Conservation (phyloP, 2,888 invertebrate species). For the Meta bourneti region DNA sequence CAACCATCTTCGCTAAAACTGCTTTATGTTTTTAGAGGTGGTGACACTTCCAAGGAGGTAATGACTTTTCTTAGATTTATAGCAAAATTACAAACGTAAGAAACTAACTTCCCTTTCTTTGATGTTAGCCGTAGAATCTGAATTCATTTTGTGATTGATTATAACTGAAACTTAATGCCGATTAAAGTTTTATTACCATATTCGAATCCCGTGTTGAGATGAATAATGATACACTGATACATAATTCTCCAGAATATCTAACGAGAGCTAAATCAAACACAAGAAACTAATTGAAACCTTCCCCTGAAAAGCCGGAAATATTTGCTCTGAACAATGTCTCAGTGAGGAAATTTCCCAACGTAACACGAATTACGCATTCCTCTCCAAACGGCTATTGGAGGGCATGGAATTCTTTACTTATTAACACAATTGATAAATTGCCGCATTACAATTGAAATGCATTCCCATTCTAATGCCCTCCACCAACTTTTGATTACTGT, state of each 20-base stretch:
- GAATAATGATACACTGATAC: neutral
- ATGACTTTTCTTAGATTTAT: no score
- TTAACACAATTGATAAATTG: slow-evolving; percentile 54
- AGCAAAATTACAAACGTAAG: no score
- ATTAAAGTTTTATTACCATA: neutral
- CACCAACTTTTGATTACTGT: slow-evolving; percentile 53
- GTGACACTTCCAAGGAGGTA: no score
- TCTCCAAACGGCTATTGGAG: neutral
- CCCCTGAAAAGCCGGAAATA: neutral
- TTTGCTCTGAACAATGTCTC: neutral
- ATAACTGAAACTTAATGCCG: neutral
- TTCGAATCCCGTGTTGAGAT: neutral
- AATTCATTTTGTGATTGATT: neutral
- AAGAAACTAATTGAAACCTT: slow-evolving; percentile 1
- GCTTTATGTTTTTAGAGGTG: no score
- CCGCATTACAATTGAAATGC: slow-evolving; percentile 25
- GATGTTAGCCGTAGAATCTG: no score
- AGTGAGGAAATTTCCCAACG: neutral
- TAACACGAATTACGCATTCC: neutral
- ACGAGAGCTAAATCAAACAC: neutral
- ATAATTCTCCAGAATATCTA: neutral
- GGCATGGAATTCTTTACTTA: slow-evolving; percentile 31
- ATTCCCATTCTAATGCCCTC: slow-evolving; percentile 46
- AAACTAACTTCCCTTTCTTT: no score
- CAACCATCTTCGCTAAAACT: no score